Conservation (phyloP, 2,113 vertebrate genomes). For the Synchiropus splendidus region DNA sequence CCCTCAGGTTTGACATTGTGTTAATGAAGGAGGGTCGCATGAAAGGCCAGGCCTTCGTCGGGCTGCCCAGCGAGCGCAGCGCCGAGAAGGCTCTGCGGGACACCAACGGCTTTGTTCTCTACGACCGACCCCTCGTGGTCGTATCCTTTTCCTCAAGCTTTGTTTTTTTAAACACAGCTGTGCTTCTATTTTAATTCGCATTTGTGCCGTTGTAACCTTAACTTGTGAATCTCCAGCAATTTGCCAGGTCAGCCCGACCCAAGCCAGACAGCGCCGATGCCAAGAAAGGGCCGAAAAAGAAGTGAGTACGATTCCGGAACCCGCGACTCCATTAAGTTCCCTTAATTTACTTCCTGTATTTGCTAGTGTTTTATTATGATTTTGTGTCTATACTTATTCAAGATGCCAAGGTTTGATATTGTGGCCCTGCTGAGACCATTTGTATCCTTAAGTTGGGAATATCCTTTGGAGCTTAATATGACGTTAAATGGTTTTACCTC, state of each 20-base stretch:
- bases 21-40: slow-evolving; percentile 97
- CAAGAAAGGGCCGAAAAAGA: slow-evolving; percentile 30
- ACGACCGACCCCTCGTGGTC: slow-evolving; percentile 90
- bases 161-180: not conserved
- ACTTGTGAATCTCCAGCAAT: slow-evolving; percentile 74
- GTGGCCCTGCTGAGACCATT: slow-evolving; percentile 56
- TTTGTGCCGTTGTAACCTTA: no score
- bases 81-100: slow-evolving; percentile 90
- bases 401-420: slow-evolving; percentile 63
- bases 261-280: slow-evolving; percentile 72
- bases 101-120: slow-evolving; percentile 86
- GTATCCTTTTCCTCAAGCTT: slow-evolving; percentile 85
- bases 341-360: not conserved
- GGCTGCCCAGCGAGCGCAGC: slow-evolving; percentile 85
- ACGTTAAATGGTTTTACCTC: no score
- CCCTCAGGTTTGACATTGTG: slow-evolving; percentile 89
- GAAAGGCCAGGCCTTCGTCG: slow-evolving; percentile 97
- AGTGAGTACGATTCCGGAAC: no score
- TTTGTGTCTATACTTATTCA: slow-evolving; percentile 58
- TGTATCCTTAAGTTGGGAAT: slow-evolving; percentile 67
- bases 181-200: not conserved
- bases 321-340: no score
- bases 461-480: slow-evolving; percentile 57
- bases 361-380: slow-evolving; percentile 29
- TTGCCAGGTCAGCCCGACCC: slow-evolving; percentile 91